A percentile compares a stretch with the other conserved stretches of the same genome.
phyloP scores from a whole-genome alignment of 2,888 invertebrate species.

The Agonopterix heracliana region DNA sequence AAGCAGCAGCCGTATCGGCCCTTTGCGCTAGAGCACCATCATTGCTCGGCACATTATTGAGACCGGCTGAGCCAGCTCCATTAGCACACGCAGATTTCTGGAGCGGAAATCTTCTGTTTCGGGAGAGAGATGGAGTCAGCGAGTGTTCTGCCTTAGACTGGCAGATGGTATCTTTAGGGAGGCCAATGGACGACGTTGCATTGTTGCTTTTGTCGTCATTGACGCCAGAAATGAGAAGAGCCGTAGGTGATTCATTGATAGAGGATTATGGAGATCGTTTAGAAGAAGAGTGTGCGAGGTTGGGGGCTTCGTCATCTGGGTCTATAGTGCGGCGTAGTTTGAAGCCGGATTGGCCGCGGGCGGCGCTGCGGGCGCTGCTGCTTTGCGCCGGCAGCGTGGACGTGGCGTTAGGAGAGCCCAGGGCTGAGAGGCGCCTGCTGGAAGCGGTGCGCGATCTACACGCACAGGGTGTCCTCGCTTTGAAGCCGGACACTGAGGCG shows the following conservation, averaged over 20 bases:
- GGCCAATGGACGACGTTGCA: constrained; percentile 87
- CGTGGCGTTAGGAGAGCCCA: constrained; percentile 84
- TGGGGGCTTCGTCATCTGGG: constrained; percentile 77
- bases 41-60: constrained; percentile 81
- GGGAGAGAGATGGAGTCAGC: constrained; percentile 65
- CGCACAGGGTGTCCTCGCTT: constrained; percentile 80
- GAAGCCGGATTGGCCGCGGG: constrained; percentile 79
- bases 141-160: constrained; percentile 86
- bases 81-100: constrained; percentile 91
- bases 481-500: constrained; percentile 61
- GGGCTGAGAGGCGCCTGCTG: constrained; percentile 84
- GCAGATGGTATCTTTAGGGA: constrained; percentile 89
- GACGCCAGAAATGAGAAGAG: constrained; percentile 81
- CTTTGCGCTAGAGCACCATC: constrained; percentile 82
- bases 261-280: constrained; percentile 83
- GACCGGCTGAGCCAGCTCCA: constrained; percentile 84
- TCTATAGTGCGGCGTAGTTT: constrained; percentile 66
- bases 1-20: constrained; percentile 78
- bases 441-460: constrained; percentile 85
- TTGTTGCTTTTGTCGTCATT: constrained; percentile 83
- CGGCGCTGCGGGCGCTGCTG: constrained; percentile 84
- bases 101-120: constrained; percentile 87
- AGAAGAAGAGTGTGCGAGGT: constrained; percentile 73
- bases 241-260: constrained; percentile 78
- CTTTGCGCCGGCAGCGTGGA: constrained; percentile 89